Evolutionary conservation across 1,140 invertebrate species (phyloP).

Genomic region (Oscheius sp.): DNA sequence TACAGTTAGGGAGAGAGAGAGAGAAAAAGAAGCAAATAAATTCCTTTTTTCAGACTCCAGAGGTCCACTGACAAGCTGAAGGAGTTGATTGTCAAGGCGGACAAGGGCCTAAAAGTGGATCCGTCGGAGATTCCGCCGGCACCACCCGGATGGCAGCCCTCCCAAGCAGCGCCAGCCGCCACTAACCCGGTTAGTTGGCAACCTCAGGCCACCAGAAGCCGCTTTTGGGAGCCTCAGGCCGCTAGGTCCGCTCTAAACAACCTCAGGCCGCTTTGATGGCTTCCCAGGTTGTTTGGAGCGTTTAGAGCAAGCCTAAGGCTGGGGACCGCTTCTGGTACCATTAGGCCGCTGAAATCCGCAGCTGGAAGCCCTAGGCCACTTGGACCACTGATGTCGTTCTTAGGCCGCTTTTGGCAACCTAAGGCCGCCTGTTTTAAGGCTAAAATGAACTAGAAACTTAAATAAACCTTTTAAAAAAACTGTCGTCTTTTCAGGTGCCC

Average conservation of each 20-base stretch:
- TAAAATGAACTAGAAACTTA: not conserved
- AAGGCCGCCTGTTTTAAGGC: not conserved
- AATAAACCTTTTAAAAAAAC: not conserved
- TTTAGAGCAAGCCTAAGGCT: no score
- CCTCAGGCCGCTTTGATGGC: no score
- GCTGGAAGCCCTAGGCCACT: no score
- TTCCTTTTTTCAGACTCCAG: slow-evolving; percentile 32
- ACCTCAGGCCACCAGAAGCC: no score
- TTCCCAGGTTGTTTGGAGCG: no score
- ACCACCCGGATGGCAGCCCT: slow-evolving; percentile 15
- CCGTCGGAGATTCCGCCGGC: slow-evolving; percentile 31
- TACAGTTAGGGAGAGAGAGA: not conserved
- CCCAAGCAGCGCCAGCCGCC: not conserved
- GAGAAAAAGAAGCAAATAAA: not conserved
- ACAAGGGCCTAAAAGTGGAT: slow-evolving; percentile 33
- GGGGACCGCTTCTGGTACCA: not conserved
- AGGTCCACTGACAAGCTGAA: slow-evolving; percentile 27
- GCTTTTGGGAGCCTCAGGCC: no score
- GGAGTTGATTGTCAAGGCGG: slow-evolving; percentile 24
- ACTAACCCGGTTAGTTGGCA: not conserved
- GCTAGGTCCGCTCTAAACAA: no score
- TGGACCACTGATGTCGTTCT: not conserved
- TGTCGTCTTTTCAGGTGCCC: not conserved
- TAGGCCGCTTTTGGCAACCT: not conserved
- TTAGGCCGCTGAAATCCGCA: not conserved